Evolutionary conservation across 2,888 invertebrate species (phyloP), one percentile per base, ranked within the genome.

Genomic region (Galeopsomyia nigrocyanea): DNA sequence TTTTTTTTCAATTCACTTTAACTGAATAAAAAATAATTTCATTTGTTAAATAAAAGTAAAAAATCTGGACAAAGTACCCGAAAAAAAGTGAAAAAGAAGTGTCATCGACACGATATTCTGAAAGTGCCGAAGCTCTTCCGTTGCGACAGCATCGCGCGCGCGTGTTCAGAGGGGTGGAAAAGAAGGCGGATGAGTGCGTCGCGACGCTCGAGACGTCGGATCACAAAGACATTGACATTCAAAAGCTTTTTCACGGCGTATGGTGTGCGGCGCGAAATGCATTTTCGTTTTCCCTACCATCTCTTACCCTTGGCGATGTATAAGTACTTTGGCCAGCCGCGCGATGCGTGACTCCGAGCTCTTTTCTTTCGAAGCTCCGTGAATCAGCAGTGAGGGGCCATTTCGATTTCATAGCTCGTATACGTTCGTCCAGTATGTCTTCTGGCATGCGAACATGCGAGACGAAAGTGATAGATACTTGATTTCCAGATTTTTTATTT

Each of bases 171-270:
- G 49, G 22, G 46, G 61, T 2, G 19, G 13, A 47, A 17, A 21
- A 58, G 46, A 58, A 5, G 63, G 7, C 51, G 53, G 17, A 9
- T 6, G 51, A 62, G 64, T 62, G 69, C 64, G 71, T 71, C 63
- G 68, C 73, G 72, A 65, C 73, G 70, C 56, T 31, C 26, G 26
- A 39, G 10, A 31, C 31, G 39, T 13, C 39, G 49, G 13, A 39
- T 39, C 70, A 82, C 83, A 83, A 82, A 83, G 83, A 82, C 83
- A 83, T 83, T 84, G 83, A 83, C 84, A 84, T 84, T 83, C 82
- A 83, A 83, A 84, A 84, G 81, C 73, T 78, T 53, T 70, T 22
- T 51, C 72, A 73, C 79, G 77, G 79, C 79, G 7, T 39, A n/a
- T 79, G 74, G 71, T 77, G 53, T 7, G 76, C 78, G 77, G 26